These are phyloP conservation scores for Centroberyx gerrardi DNA, from an alignment of 2,797 vertebrate genomes.

Conservation along the genomic window DNA sequence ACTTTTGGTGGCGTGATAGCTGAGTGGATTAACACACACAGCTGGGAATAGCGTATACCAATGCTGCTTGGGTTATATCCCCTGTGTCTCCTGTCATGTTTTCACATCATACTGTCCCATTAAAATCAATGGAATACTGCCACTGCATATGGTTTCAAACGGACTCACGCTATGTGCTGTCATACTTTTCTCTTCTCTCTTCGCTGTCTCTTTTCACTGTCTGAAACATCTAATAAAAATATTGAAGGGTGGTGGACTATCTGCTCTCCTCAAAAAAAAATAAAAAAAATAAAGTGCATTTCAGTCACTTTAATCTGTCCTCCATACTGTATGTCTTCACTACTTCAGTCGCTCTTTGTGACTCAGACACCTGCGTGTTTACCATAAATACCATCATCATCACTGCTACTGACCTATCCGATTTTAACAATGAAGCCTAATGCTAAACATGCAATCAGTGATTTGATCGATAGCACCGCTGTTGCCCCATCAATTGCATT, in stretches of 20 bases:
- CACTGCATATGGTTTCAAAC: conserved; percentile 68
- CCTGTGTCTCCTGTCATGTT: conserved; percentile 81
- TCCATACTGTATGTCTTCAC: conserved; percentile 11
- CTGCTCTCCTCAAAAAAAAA: conserved; percentile 27
- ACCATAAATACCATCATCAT: neutral
- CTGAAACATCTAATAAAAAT: conserved; percentile 47
- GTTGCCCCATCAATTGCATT: neutral
- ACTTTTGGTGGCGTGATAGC: conserved; percentile 76
- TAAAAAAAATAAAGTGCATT: conserved; percentile 18
- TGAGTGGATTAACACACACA: conserved; percentile 77
- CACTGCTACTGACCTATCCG: no score
- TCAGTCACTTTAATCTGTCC: conserved; percentile 33
- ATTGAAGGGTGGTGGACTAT: conserved; percentile 38
- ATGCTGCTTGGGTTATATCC: conserved; percentile 76
- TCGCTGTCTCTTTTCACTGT: conserved; percentile 45
- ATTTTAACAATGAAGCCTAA: neutral
- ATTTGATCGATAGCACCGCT: neutral
- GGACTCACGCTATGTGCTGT: conserved; percentile 54
- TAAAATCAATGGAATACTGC: conserved; percentile 77
- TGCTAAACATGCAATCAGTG: neutral
- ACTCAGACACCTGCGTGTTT: conserved; percentile 12
- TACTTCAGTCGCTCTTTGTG: conserved; percentile 6
- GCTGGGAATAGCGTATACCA: conserved; percentile 78
- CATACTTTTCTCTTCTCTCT: conserved; percentile 45
- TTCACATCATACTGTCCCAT: conserved; percentile 80